A percentile compares a stretch with the other conserved stretches of the same genome.
Conservation (phyloP, 1,140 invertebrate genomes). For the Ylistrum balloti region DNA sequence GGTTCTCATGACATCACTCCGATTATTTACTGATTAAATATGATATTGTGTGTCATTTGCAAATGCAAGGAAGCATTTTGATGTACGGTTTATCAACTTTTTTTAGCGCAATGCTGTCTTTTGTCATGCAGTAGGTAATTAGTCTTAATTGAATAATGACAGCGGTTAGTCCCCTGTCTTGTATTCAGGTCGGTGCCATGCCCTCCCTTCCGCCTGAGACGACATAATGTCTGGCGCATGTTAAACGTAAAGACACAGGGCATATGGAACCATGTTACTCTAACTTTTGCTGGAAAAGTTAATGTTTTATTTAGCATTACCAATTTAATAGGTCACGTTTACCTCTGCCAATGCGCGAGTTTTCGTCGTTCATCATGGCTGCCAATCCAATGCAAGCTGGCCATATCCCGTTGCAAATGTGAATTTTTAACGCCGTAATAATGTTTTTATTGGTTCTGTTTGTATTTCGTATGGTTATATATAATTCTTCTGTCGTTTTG, state of each 20-base stretch:
- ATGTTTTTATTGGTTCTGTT: neutral
- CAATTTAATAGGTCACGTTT: neutral
- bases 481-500: neutral
- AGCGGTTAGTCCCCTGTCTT: neutral
- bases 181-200: conserved; percentile 11
- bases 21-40: conserved; percentile 40
- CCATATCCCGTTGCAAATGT: neutral
- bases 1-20: conserved; percentile 7
- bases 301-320: neutral
- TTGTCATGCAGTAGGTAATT: neutral
- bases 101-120: neutral
- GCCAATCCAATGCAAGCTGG: too few relatives aligned
- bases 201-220: conserved; percentile 36
- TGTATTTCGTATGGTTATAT: neutral
- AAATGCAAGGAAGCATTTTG: neutral
- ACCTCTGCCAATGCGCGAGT: neutral
- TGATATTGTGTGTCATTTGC: neutral
- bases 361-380: conserved; percentile 12
- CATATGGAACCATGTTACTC: neutral
- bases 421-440: neutral
- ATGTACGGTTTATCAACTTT: neutral
- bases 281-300: neutral
- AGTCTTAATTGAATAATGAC: neutral
- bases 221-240: conserved; percentile 14
- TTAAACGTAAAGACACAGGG: neutral